Evolutionary conservation across 2,888 invertebrate genomes (phyloP), one percentile per base, ranked within the genome.

Genomic region (Lysandra coridon): DNA sequence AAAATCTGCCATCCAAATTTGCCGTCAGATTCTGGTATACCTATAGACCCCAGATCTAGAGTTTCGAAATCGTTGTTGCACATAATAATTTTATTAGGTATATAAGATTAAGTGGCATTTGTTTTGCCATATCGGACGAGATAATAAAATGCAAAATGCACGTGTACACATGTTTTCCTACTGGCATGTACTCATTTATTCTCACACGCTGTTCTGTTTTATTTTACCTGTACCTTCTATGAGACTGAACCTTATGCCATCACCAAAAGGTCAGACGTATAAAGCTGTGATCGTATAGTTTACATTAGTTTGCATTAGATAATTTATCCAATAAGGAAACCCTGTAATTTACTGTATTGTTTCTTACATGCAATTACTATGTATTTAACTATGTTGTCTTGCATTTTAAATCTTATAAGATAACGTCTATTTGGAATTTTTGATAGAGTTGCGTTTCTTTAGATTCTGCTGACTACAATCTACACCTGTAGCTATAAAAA

Each of bases 271-370:
- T 53, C 53, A 53, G 53, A 3, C 14, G 53, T 12, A 57, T 4
- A 57, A 17, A 23, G 23, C 57, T 17, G 4, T 4, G 53, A 57
- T 17, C 1, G 57, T 57, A 57, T 57, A 57, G 17, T 57, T 57
- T 76, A 77, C 53, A 78, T 78, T 53, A 69, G 78, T 79, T 80
- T 78, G 74, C 75, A 78, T 76, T 78, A 80, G 64, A 78, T 73
- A 81, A 79, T 78, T 82, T 80, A 81, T 80, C 77, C 80, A 81
- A 83, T 80, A 78, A 82, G 82, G 82, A 83, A 83, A 82, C 80
- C 78, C 49, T 10, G n/a, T 74, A 10, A 74, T 14, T n/a, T 74
- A n/a, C 44, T 40, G 78, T 80, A 79, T 80, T 76, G 53, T 64
- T 79, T 80, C 62, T 79, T 64, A 81, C 30, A 64, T 64, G 44